A percentile compares a stretch with the other conserved stretches of the same genome.
Evolutionary conservation across 2,888 invertebrate genomes (phyloP).

Genomic region (Ashinkailepas kermadecensis): DNA sequence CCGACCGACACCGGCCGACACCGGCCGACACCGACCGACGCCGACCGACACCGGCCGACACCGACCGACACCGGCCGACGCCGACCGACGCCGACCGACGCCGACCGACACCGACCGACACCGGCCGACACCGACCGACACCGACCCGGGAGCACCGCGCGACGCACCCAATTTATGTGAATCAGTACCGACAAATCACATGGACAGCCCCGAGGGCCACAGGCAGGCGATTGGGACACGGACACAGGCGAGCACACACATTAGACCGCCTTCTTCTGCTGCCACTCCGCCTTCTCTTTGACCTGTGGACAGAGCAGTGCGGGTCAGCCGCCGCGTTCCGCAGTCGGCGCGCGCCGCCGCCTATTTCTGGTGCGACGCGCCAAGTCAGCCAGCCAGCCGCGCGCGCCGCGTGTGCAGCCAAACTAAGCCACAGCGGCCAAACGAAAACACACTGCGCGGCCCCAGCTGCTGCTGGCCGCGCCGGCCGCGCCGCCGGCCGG

Average conservation of each 20-base stretch:
- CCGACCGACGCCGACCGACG: no score
- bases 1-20: no score
- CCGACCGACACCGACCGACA: no score
- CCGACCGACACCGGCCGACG: no score
- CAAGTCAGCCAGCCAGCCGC: background rate
- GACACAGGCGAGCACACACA: conserved; percentile 12
- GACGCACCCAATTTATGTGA: background rate
- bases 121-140: background rate
- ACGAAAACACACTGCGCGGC: background rate
- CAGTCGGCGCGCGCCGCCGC: background rate
- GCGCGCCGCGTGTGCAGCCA: background rate
- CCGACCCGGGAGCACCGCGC: conserved; percentile 8
- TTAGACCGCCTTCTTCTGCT: conserved; percentile 11
- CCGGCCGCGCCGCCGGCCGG: no score
- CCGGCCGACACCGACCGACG: no score
- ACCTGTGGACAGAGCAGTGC: background rate
- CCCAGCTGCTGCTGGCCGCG: no score
- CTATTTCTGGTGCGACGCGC: background rate
- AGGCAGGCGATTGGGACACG: background rate
- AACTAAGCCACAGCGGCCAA: background rate
- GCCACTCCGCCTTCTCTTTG: conserved; percentile 18
- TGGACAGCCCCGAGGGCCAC: background rate
- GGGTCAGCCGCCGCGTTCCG: background rate
- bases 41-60: no score
- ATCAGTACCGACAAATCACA: conserved; percentile 1